Evolutionary conservation across 2,888 invertebrate species (phyloP).

Genomic region (Operophtera brumata): DNA sequence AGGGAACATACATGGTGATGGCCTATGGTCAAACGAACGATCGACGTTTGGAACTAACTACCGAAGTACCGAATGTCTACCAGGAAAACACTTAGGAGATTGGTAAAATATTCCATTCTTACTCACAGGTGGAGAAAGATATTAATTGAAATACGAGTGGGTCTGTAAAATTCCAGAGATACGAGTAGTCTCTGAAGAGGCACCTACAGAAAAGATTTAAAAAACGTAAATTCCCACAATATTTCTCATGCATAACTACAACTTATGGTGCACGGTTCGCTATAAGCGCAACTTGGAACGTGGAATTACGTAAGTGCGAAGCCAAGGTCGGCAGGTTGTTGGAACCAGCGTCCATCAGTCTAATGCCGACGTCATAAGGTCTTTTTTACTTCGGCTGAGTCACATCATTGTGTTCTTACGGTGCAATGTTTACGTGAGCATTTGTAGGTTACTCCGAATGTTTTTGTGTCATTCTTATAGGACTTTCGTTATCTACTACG

Average conservation of each 20-base stretch:
- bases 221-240: conserved; percentile 17
- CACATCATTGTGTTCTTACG: conserved; percentile 30
- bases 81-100: too few species aligned
- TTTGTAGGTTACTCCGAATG: conserved; percentile 32
- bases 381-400: conserved; percentile 23
- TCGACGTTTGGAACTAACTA: too few species aligned
- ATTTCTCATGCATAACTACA: conserved; percentile 21
- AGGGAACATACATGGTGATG: too few species aligned
- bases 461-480: conserved; percentile 21
- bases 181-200: too few species aligned
- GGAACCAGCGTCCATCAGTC: conserved; percentile 22
- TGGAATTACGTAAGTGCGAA: conserved; percentile 44
- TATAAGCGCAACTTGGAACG: conserved; percentile 35
- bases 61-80: too few species aligned
- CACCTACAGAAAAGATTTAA: neutral
- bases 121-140: too few species aligned
- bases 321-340: conserved; percentile 45
- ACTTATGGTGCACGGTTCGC: conserved; percentile 23
- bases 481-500: conserved; percentile 6
- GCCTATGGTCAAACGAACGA: too few species aligned
- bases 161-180: too few species aligned
- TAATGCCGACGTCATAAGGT: conserved; percentile 30
- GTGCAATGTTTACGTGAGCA: conserved; percentile 35
- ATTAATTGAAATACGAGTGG: too few species aligned
- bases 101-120: too few species aligned